phyloP scores from a whole-genome alignment of 2,113 vertebrate genomes.

The Gobio gobio region DNA sequence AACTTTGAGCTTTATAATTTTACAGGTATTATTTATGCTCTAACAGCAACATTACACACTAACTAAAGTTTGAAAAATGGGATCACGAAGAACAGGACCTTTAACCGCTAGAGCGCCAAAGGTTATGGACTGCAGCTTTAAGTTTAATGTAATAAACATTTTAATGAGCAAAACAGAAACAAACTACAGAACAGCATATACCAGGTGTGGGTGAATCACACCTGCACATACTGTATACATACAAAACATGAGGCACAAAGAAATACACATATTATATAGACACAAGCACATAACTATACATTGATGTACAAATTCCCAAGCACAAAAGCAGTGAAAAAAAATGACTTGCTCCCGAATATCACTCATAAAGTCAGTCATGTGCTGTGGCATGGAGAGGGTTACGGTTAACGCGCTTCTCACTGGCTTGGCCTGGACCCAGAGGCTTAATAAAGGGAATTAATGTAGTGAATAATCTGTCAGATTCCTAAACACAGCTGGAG shows the following conservation, averaged over 20 bases:
- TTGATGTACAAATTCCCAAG: neutral
- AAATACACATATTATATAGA: neutral
- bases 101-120: too few relatives aligned
- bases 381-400: slow-evolving; percentile 73
- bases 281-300: neutral
- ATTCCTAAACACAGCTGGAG: slow-evolving; percentile 85
- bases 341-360: neutral
- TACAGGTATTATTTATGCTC: too few relatives aligned
- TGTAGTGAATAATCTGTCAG: slow-evolving; percentile 82
- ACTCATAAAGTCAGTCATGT: slow-evolving; percentile 5
- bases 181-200: neutral
- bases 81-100: too few relatives aligned
- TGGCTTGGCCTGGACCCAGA: slow-evolving; percentile 75
- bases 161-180: neutral
- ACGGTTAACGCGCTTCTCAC: slow-evolving; percentile 74
- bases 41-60: too few relatives aligned
- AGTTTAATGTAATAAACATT: neutral
- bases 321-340: neutral
- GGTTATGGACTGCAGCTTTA: too few relatives aligned
- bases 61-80: too few relatives aligned
- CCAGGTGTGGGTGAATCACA: neutral
- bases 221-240: neutral
- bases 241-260: neutral
- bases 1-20: too few relatives aligned
- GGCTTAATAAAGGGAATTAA: slow-evolving; percentile 83